These are phyloP conservation scores for Python bivittatus DNA, from an alignment of 2,113 vertebrate species.

Conservation along the genomic window DNA sequence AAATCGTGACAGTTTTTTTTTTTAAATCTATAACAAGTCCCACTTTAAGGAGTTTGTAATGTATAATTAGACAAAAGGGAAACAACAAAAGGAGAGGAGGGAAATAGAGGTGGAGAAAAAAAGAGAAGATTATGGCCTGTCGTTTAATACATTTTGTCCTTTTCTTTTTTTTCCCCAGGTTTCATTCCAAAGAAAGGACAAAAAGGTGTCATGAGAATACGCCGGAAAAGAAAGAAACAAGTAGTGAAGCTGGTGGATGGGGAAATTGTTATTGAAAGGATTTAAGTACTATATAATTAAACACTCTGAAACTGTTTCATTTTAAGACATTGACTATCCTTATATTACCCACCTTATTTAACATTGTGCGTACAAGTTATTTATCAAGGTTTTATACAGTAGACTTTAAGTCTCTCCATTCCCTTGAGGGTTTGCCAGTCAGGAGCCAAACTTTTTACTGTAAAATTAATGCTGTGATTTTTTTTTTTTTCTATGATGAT, in stretches of 20 bases:
- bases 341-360: slow-evolving; percentile 33
- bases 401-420: slow-evolving; percentile 24
- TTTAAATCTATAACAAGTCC: neutral
- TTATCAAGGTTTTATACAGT: slow-evolving; percentile 45
- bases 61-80: neutral
- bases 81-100: neutral
- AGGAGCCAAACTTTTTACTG: slow-evolving; percentile 28
- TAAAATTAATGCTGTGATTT: neutral
- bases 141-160: slow-evolving; percentile 4
- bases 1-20: neutral
- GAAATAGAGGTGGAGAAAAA: neutral
- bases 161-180: slow-evolving; percentile 61
- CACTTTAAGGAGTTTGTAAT: neutral
- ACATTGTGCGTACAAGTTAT: slow-evolving; percentile 42
- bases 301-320: neutral
- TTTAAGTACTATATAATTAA: slow-evolving; percentile 35
- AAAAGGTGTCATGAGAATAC: slow-evolving; percentile 64
- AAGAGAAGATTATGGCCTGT: neutral
- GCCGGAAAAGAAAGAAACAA: slow-evolving; percentile 67
- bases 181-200: slow-evolving; percentile 46
- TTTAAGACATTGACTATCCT: slow-evolving; percentile 30
- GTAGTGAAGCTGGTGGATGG: slow-evolving; percentile 7
- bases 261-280: slow-evolving; percentile 45
- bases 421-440: neutral
- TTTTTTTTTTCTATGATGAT: neutral